Percentiles rank a stretch among this genome's conserved stretches.
Evolutionary conservation across 2,888 invertebrate genomes (phyloP).

Genomic region (Rhagonycha fulva): DNA sequence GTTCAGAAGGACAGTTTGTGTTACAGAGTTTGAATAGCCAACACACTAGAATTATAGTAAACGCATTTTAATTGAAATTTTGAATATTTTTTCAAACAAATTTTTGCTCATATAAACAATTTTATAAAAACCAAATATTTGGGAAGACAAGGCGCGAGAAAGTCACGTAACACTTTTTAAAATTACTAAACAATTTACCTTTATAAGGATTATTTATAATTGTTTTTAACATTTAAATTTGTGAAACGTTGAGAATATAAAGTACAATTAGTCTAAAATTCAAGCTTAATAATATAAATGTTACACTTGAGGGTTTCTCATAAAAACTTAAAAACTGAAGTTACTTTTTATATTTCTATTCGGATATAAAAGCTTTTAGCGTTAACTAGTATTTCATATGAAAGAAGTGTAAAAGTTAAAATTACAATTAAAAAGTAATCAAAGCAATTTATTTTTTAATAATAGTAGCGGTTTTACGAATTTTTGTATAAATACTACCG

Average conservation of each 20-base stretch:
- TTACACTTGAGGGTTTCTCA: background rate
- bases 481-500: background rate
- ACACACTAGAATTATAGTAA: too few relatives aligned
- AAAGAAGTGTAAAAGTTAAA: background rate
- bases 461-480: background rate
- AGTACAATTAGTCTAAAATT: background rate
- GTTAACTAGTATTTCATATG: background rate
- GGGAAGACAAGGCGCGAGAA: too few relatives aligned
- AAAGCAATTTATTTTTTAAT: background rate
- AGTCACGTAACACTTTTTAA: background rate
- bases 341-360: background rate
- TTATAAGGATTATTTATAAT: background rate
- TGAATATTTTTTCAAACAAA: too few relatives aligned
- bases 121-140: too few relatives aligned
- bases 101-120: too few relatives aligned
- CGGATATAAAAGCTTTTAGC: background rate
- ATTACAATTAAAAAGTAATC: background rate
- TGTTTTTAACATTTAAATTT: background rate
- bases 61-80: too few relatives aligned
- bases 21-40: too few relatives aligned
- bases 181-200: too few relatives aligned
- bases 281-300: background rate
- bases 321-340: background rate
- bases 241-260: background rate
- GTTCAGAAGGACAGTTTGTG: too few relatives aligned